Conservation (phyloP, 2,888 invertebrate species). For the Anaspis maculata region DNA sequence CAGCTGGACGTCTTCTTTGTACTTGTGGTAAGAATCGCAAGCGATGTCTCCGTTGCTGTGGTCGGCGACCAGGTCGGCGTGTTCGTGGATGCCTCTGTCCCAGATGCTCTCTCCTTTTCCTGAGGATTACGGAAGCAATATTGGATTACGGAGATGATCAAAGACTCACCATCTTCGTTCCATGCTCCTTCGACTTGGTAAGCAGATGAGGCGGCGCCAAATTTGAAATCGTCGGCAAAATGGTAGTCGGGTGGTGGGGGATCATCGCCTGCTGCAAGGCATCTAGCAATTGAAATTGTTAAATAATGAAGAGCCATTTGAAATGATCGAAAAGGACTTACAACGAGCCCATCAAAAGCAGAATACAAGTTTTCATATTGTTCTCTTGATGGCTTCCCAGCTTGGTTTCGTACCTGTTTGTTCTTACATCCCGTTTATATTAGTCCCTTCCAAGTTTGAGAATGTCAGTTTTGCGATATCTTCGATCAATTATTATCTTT, state of each 20-base stretch:
- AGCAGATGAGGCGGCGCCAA: constrained; percentile 30
- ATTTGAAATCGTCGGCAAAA: constrained; percentile 18
- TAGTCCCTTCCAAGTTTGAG: no score
- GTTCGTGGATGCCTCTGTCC: constrained; percentile 44
- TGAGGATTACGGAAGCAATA: not conserved
- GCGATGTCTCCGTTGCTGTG: constrained; percentile 51
- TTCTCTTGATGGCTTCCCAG: no score
- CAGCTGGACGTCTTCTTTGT: constrained; percentile 50
- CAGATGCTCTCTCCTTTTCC: constrained; percentile 52
- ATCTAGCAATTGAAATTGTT: not conserved
- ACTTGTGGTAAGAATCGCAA: constrained; percentile 56
- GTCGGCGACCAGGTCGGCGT: constrained; percentile 42
- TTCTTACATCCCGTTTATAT: no score
- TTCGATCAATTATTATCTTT: no score
- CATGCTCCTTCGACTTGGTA: constrained; percentile 30
- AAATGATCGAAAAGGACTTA: no score
- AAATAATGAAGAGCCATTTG: no score
- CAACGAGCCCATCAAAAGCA: no score
- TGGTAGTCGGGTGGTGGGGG: not conserved
- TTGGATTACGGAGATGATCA: not conserved
- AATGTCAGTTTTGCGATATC: no score
- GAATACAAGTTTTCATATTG: no score
- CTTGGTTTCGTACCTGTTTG: no score
- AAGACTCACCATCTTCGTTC: constrained; percentile 25
- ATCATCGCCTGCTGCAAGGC: not conserved